Conservation (phyloP, 2,888 invertebrate species). For the Chymomyza fuscimana region DNA sequence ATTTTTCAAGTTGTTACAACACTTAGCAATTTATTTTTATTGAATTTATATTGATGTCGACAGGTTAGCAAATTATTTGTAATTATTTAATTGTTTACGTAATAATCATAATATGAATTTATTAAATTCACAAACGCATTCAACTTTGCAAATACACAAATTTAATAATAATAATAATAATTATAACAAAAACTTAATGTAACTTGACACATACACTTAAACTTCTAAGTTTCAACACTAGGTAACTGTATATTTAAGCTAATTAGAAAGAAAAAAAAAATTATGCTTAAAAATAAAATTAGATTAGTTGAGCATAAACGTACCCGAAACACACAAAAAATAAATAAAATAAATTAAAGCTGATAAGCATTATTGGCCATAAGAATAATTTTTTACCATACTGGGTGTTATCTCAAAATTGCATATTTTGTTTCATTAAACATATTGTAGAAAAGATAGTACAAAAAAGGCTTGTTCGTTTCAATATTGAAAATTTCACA, state of each 20-base stretch:
- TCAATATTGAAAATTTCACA: not conserved
- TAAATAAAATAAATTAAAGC: not conserved
- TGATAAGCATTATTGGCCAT: not conserved
- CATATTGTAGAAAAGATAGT: not conserved
- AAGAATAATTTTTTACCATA: not conserved
- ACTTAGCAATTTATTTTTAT: conserved; percentile 3
- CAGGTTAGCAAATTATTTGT: conserved; percentile 8
- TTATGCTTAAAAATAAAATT: not conserved
- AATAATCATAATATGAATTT: conserved; percentile 4
- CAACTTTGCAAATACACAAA: conserved; percentile 9
- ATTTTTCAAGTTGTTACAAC: not conserved
- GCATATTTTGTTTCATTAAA: not conserved
- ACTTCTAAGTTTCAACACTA: not conserved
- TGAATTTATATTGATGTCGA: conserved; percentile 1
- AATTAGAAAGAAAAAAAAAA: not conserved
- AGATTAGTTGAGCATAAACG: not conserved
- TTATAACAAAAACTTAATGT: conserved; percentile 9
- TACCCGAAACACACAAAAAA: not conserved
- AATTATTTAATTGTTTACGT: conserved; percentile 5
- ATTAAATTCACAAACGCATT: conserved; percentile 4
- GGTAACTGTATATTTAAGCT: not conserved
- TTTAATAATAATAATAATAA: conserved; percentile 1
- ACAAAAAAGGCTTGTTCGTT: not conserved
- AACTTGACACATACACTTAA: conserved; percentile 1
- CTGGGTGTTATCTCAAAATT: too few relatives aligned